Percentiles rank a stretch among this genome's conserved stretches.
phyloP scores from a whole-genome alignment of 2,797 vertebrate genomes.

The Champsocephalus esox region DNA sequence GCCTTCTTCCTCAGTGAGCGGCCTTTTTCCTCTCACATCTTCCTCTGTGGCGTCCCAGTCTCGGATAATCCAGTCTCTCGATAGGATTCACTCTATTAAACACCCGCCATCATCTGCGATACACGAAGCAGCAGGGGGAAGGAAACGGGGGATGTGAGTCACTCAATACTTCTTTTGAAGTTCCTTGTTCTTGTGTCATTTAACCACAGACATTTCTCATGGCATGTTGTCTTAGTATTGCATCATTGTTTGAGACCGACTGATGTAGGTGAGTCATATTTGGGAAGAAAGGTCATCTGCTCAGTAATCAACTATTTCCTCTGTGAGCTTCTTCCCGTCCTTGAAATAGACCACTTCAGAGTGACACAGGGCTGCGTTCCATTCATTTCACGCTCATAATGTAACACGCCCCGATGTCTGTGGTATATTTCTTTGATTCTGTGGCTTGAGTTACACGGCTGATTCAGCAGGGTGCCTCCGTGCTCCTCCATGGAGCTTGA shows the following conservation, averaged over 20 bases:
- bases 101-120: slow-evolving; percentile 42
- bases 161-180: slow-evolving; percentile 44
- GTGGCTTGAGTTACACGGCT: slow-evolving; percentile 67
- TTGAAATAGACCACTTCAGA: slow-evolving; percentile 5
- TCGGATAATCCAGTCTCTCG: slow-evolving; percentile 47
- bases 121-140: slow-evolving; percentile 47
- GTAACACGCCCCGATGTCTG: slow-evolving; percentile 43
- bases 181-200: slow-evolving; percentile 47
- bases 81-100: slow-evolving; percentile 54
- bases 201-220: slow-evolving; percentile 40
- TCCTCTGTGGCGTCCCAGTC: slow-evolving; percentile 34
- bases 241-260: slow-evolving; percentile 47
- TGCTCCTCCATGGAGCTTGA: slow-evolving; percentile 7
- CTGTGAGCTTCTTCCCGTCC: not conserved
- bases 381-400: slow-evolving; percentile 51
- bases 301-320: slow-evolving; percentile 10
- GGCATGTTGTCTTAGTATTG: slow-evolving; percentile 35
- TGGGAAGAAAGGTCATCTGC: slow-evolving; percentile 31
- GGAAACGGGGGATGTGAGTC: slow-evolving; percentile 55
- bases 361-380: slow-evolving; percentile 40
- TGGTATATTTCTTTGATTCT: slow-evolving; percentile 57
- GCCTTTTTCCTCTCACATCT: slow-evolving; percentile 29
- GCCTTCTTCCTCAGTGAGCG: slow-evolving; percentile 6
- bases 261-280: slow-evolving; percentile 53
- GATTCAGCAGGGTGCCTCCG: slow-evolving; percentile 64